Conservation (phyloP, 2,888 invertebrate species). For the Campaea margaritaria region DNA sequence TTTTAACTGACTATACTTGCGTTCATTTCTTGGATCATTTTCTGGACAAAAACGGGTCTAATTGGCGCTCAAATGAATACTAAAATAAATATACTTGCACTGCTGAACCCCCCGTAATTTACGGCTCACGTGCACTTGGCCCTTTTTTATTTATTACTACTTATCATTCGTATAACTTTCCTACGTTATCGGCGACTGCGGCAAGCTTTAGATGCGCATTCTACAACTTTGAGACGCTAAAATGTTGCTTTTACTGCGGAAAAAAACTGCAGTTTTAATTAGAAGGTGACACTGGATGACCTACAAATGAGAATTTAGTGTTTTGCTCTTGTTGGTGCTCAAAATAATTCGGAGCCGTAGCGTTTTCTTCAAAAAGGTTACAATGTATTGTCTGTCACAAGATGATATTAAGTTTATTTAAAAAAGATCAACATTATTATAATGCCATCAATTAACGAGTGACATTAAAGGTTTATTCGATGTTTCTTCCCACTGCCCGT, state of each 20-base stretch:
- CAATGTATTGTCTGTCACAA: background rate
- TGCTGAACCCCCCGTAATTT: constrained; percentile 4
- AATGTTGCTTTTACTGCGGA: constrained; percentile 46
- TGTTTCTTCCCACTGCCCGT: too few species aligned
- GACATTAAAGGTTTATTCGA: too few species aligned
- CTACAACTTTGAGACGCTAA: constrained; percentile 56
- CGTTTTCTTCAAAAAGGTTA: background rate
- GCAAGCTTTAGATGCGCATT: constrained; percentile 53
- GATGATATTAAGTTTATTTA: too few species aligned
- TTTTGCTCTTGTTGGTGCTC: constrained; percentile 22
- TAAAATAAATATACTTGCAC: too few species aligned
- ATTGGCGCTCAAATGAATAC: too few species aligned
- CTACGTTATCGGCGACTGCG: constrained; percentile 49
- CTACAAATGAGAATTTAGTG: constrained; percentile 29
- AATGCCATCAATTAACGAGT: too few species aligned
- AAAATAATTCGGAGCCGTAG: background rate
- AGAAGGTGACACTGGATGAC: constrained; percentile 40
- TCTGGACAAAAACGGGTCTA: too few species aligned
- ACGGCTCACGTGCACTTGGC: constrained; percentile 3
- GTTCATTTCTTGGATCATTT: too few species aligned
- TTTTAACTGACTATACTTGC: too few species aligned
- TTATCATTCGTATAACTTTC: constrained; percentile 59
- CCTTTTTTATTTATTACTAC: constrained; percentile 52
- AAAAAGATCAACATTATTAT: too few species aligned
- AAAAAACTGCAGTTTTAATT: constrained; percentile 33